A percentile compares a stretch with the other conserved stretches of the same genome.
phyloP scores from a whole-genome alignment of 2,888 invertebrate genomes.

The Vesta saturnalis region DNA sequence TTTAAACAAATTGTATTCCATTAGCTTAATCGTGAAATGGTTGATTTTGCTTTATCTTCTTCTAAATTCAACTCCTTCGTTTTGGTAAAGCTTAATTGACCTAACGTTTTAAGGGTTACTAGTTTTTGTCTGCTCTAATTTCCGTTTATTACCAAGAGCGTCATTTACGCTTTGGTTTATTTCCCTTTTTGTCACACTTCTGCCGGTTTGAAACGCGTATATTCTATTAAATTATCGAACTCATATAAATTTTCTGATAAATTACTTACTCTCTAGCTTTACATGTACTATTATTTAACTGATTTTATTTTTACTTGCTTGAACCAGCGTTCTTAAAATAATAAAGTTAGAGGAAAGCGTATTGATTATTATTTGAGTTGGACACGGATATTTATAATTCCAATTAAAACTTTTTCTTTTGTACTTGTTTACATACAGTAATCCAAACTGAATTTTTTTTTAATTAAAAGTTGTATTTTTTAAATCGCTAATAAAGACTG shows the following conservation, averaged over 20 bases:
- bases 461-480: no score
- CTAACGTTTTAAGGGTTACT: conserved; percentile 36
- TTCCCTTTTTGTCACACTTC: conserved; percentile 25
- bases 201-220: not conserved
- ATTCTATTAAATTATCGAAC: not conserved
- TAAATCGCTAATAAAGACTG: no score
- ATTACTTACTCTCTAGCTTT: not conserved
- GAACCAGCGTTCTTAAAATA: no score
- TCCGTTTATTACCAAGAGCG: conserved; percentile 29
- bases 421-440: no score
- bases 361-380: no score
- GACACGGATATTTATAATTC: no score
- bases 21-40: conserved; percentile 37
- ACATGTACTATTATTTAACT: no score
- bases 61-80: conserved; percentile 31
- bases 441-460: no score
- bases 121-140: conserved; percentile 32
- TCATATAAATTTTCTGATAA: not conserved
- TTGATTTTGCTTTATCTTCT: conserved; percentile 37
- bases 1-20: conserved; percentile 36
- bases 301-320: no score
- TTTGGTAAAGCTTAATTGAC: conserved; percentile 38
- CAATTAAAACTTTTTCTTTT: no score
- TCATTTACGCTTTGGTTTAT: conserved; percentile 34
- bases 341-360: no score